Evolutionary conservation across 2,797 vertebrate species (phyloP), one percentile per base, ranked within the genome.

Genomic region (Gallinago solitaria): DNA sequence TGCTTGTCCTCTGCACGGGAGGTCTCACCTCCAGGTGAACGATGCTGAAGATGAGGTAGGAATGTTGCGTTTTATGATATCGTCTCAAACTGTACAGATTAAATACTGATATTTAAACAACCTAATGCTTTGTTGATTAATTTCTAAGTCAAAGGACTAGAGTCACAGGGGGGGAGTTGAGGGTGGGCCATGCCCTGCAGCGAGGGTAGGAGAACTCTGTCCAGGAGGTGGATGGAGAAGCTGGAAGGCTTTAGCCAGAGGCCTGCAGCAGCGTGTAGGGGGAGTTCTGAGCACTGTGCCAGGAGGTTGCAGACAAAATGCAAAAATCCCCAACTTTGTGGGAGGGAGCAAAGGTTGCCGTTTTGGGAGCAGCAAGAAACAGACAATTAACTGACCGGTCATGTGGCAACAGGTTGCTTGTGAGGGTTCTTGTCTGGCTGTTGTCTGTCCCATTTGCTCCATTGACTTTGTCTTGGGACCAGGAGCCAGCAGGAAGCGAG

Each of bases 71-170:
- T 95, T 94, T 96, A 84, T 77, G 70, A 2, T 90, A 86, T 47
- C 70, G 90, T 87, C 82, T 92, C 80, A 75, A 92, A 67, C 77
- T 96, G 94, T 96, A 92, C 90, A 96, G 93, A 96, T 96, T 97
- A 96, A 97, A 96, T 97, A 94, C 94, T 70, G 81, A 84, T 96
- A 87, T 90, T 96, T 92, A 94, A 96, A 96, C 93, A 48, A 90
- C 25, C 47, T 35, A 4, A 1, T n/a, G 86, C 39, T 94, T 39
- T 82, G 74, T 80, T 97, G 92, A 78, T 92, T 21, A 24, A 63
- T 97, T 94, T 45, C 3, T 37, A 76, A 37, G 71, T n/a, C 32
- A 9, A 33, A 48, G 3, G 8, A 9, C 32, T n/a, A 1, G 16
- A 60, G 23, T 48, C 30, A 12, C 6, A 1, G 0, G 10, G 16